Base-by-base conservation (phyloP, 2,113 vertebrate species). In the Paraplagusia blochii region DNA sequence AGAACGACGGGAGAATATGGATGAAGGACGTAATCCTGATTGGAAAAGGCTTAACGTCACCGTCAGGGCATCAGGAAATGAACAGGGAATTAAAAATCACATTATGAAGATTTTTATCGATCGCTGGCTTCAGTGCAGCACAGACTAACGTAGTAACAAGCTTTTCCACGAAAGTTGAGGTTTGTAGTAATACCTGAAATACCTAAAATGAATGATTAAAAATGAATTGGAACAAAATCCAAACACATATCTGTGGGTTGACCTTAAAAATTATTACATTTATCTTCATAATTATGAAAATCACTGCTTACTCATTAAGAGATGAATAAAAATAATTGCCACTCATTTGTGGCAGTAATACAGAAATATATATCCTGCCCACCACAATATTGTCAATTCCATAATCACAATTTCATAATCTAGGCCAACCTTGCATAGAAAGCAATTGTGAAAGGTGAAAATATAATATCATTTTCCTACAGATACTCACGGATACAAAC, bases 401-500 rank as follows among this genome's bases (percentile, higher is more conserved):
- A n/a, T n/a, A n/a, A 29, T 29, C 6, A 29, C n/a, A n/a, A n/a
- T n/a, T n/a, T n/a, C n/a, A n/a, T n/a, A 29, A 29, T 29, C 22
- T 29, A 29, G 22, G 22, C 6, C 22, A 6, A 29, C 22, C 22
- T 29, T 29, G 22, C 22, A 29, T 29, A 29, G 6, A 29, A 29
- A 29, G 6, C 22, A 29, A n/a, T n/a, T n/a, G n/a, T n/a, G n/a
- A n/a, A n/a, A n/a, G n/a, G n/a, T n/a, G n/a, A n/a, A n/a, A n/a
- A n/a, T n/a, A n/a, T n/a, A n/a, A 29, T 29, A 6, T 4, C 22
- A 29, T 29, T 2, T 29, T 29, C 22, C 22, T 15, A 42, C 10
- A 29, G 81, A 84, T 87, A 96, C 96, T 97, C 90, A 99, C 96
- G 80, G 88, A 98, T 94, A 90, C 96, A 99, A 65, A 93, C 92